These are phyloP conservation scores for Oncorhynchus kisutch DNA, from an alignment of 2,113 vertebrate species.

Conservation along the genomic window DNA sequence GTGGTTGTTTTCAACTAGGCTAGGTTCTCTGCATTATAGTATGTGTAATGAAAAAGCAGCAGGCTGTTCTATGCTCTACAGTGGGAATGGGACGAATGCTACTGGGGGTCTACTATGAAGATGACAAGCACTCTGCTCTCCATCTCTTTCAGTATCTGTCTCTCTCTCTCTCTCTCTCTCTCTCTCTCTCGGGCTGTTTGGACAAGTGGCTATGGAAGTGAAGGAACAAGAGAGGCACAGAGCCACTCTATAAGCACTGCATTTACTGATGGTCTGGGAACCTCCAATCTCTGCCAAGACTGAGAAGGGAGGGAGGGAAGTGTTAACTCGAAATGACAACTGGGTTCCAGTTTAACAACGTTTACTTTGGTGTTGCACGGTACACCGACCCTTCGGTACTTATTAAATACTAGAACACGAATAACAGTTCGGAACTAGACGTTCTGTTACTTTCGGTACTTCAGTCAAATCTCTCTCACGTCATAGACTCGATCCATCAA, in stretches of 20 bases:
- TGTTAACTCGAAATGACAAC: not conserved
- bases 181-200: constrained; percentile 52
- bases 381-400: no score
- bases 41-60: constrained; percentile 58
- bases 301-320: constrained; percentile 38
- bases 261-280: constrained; percentile 73
- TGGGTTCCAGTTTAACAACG: no score
- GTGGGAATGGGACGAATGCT: constrained; percentile 59
- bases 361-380: no score
- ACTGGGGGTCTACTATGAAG: constrained; percentile 52
- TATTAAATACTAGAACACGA: no score
- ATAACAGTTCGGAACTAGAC: no score
- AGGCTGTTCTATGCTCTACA: constrained; percentile 32
- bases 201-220: constrained; percentile 60
- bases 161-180: constrained; percentile 43
- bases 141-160: constrained; percentile 24
- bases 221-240: constrained; percentile 59
- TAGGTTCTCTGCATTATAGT: constrained; percentile 50
- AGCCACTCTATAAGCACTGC: constrained; percentile 52
- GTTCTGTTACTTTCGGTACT: no score
- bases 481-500: no score
- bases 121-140: constrained; percentile 53
- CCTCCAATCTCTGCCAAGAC: constrained; percentile 69
- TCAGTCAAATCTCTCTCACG: no score
- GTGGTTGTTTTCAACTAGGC: constrained; percentile 22